A percentile compares a stretch with the other conserved stretches of the same genome.
These are phyloP conservation scores for Drosophila sproati DNA, from an alignment of 1,140 invertebrate genomes.

Conservation along the genomic window DNA sequence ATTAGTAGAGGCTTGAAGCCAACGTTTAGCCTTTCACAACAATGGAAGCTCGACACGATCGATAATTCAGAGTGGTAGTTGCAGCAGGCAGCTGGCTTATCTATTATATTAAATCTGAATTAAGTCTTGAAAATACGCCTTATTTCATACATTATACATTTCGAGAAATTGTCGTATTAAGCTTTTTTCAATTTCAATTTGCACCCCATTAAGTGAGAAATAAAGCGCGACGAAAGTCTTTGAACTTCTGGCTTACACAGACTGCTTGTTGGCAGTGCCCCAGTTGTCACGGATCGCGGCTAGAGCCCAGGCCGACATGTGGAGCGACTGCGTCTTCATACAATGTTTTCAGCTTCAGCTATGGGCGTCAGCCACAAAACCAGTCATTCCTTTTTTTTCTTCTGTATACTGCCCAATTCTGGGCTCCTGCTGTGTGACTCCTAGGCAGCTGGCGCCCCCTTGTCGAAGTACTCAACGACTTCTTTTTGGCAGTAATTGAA, in stretches of 20 bases:
- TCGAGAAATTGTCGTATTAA: too few relatives aligned
- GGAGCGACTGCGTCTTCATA: conserved; percentile 42
- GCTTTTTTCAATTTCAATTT: conserved; percentile 73
- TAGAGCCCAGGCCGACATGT: conserved; percentile 57
- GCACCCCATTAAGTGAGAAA: conserved; percentile 78
- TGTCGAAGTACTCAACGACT: conserved; percentile 33
- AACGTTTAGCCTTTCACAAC: too few relatives aligned
- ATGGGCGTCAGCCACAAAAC: conserved; percentile 30
- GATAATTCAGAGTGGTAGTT: too few relatives aligned
- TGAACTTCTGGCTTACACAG: conserved; percentile 78
- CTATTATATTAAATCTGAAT: too few relatives aligned
- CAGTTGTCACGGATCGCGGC: conserved; percentile 24
- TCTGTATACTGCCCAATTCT: conserved; percentile 4
- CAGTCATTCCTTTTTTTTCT: conserved; percentile 42
- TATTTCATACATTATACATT: too few relatives aligned
- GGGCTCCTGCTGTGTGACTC: conserved; percentile 10
- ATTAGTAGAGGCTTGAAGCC: too few relatives aligned
- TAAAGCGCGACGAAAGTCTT: conserved; percentile 66
- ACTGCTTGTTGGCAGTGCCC: conserved; percentile 51
- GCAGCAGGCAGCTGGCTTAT: too few relatives aligned
- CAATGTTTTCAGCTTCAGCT: conserved; percentile 63
- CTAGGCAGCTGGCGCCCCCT: conserved; percentile 52
- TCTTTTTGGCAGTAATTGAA: conserved; percentile 60
- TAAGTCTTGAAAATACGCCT: too few relatives aligned
- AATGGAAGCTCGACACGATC: too few relatives aligned